phyloP scores from a whole-genome alignment of 2,888 invertebrate genomes.

The Cryptus armator region DNA sequence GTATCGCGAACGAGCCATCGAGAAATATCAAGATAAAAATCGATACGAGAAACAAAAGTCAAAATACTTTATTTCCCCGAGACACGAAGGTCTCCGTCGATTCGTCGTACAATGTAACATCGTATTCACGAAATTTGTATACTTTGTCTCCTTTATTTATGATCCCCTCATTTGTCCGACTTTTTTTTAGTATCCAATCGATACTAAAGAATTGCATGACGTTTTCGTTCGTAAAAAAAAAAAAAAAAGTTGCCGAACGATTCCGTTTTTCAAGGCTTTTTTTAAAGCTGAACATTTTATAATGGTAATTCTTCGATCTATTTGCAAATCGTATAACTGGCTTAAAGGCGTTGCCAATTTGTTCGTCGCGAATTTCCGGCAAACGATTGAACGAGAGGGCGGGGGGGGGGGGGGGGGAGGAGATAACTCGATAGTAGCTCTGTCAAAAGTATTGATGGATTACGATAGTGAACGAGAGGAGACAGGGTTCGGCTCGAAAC shows the following conservation, averaged over 20 bases:
- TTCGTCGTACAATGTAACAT: conserved; percentile 19
- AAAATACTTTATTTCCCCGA: not conserved
- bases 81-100: not conserved
- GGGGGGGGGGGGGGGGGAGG: not conserved
- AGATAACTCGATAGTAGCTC: conserved; percentile 22
- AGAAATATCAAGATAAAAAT: not conserved
- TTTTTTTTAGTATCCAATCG: not conserved
- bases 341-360: conserved; percentile 33
- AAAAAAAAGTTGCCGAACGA: not conserved
- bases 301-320: conserved; percentile 16
- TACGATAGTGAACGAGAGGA: conserved; percentile 38
- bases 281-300: not conserved
- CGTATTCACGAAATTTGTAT: not conserved
- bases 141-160: not conserved
- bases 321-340: conserved; percentile 28
- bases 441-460: conserved; percentile 65
- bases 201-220: not conserved
- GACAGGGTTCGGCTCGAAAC: conserved; percentile 51
- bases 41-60: not conserved
- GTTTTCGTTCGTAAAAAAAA: not conserved
- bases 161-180: not conserved
- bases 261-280: conserved; percentile 3
- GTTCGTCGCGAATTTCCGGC: conserved; percentile 44
- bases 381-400: not conserved
- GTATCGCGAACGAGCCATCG: not conserved